phyloP scores from a whole-genome alignment of 2,797 vertebrate species.

The Capromys pilorides region DNA sequence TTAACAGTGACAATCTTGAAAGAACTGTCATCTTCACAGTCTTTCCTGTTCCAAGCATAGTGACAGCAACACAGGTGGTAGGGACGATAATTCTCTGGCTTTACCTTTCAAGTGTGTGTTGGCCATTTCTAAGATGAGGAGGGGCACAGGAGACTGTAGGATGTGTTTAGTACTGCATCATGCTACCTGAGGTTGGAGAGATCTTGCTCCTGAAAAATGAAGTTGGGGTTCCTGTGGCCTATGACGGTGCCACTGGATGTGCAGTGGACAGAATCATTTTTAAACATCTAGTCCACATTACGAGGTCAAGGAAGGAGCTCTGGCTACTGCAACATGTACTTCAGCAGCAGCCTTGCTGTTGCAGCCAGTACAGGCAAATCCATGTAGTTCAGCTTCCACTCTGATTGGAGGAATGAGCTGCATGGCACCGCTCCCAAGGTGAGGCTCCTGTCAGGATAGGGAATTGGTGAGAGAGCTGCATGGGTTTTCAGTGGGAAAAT shows the following conservation, averaged over 20 bases:
- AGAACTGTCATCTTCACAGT: constrained; percentile 88
- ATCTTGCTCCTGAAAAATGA: constrained; percentile 89
- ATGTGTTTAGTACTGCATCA: constrained; percentile 86
- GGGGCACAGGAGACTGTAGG: constrained; percentile 89
- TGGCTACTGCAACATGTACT: constrained; percentile 88
- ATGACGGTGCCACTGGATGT: constrained; percentile 87
- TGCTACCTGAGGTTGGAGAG: constrained; percentile 88
- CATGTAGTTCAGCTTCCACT: not conserved
- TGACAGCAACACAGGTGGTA: constrained; percentile 88
- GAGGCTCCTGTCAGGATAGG: not conserved
- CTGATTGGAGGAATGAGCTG: not conserved
- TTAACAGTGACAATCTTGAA: constrained; percentile 81
- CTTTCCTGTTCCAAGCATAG: constrained; percentile 91
- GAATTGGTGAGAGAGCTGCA: not conserved
- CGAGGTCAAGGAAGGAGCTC: constrained; percentile 90
- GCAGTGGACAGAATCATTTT: constrained; percentile 90
- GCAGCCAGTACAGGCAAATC: constrained; percentile 89
- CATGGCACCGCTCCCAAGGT: not conserved
- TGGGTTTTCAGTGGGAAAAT: not conserved
- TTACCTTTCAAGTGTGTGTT: constrained; percentile 89
- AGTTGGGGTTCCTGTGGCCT: constrained; percentile 86
- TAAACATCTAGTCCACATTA: constrained; percentile 85
- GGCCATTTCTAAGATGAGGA: constrained; percentile 89
- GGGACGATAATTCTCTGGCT: constrained; percentile 87
- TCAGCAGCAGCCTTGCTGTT: constrained; percentile 88